Base-by-base conservation (phyloP, 2,113 vertebrate genomes). In the Vidua chalybeata region DNA sequence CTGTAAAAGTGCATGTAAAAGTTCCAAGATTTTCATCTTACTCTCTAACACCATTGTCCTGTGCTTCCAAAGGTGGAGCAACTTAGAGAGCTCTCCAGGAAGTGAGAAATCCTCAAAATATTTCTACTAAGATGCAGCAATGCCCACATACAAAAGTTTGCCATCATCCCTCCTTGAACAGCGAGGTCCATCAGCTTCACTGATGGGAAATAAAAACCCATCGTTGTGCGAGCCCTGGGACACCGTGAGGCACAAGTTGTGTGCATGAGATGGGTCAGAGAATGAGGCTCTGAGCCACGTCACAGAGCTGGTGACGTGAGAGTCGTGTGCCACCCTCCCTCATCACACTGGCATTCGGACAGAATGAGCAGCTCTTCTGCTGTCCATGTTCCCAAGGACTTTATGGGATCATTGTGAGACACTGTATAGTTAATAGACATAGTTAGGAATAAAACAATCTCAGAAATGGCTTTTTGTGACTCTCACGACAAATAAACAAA, bases 201-300 rank as follows among this genome's bases (percentile, higher is more conserved):
- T 27, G 2, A 6, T 27, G 8, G 48, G 71, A 68, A 39, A 49
- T 15, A 27, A 10, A 67, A 79, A 6, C 10, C n/a, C 51, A 9
- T 17, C 0, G 0, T 19, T 31, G 49, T 3, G 8, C 2, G 5
- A 30, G 41, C 55, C 68, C 8, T 27, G 59, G 54, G 28, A 37
- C 37, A 31, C 13, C 0, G 0, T 18, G 59, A 73, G 54, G 39
- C 41, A 74, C 11, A 18, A 46, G 37, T 6, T 10, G 3, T 39
- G 72, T 58, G 46, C 10, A 7, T 21, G 62, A 49, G 54, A 11
- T 26, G 41, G 59, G 20, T 7, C 22, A 84, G 31, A 52, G 6
- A 49, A 58, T 7, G 35, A 46, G 24, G 35, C 35, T 35, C 4
- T 1, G 22, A 58, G 39, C 39, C 21, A 10, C 0, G 0, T 13